These are phyloP conservation scores for Glaucomys volans DNA, from an alignment of 2,113 vertebrate genomes.

Conservation along the genomic window DNA sequence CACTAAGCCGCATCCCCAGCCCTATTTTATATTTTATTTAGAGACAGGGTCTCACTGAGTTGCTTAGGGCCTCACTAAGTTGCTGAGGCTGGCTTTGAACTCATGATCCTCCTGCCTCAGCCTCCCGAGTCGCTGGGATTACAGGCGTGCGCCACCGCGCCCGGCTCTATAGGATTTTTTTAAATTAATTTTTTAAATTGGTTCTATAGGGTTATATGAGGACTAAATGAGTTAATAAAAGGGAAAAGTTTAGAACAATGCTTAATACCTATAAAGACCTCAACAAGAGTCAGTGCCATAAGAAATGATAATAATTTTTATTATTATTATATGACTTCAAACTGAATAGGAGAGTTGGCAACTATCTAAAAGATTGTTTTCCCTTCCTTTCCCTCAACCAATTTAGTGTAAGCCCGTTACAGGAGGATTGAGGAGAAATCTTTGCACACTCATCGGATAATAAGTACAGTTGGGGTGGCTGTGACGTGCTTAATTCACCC, in stretches of 20 bases:
- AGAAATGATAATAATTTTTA: not conserved
- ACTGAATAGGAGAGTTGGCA: not conserved
- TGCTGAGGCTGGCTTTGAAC: too few relatives aligned
- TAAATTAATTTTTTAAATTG: too few relatives aligned
- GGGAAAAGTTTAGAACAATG: not conserved
- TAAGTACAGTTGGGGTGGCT: not conserved
- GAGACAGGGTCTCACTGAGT: too few relatives aligned
- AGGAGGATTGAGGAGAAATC: not conserved
- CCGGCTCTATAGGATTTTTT: too few relatives aligned
- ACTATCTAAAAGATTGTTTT: not conserved
- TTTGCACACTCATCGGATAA: not conserved
- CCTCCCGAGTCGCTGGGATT: too few relatives aligned
- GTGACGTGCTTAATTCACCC: not conserved
- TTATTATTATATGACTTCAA: not conserved
- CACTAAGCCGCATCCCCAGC: too few relatives aligned
- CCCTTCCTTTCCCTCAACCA: accelerated
- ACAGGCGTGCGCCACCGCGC: too few relatives aligned
- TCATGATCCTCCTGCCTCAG: too few relatives aligned
- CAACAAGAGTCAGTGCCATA: not conserved
- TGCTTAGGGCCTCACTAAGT: too few relatives aligned
- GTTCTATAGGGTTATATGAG: not conserved
- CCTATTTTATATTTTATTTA: too few relatives aligned
- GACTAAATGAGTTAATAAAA: not conserved
- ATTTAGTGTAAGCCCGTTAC: not conserved
- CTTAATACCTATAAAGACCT: not conserved